Evolutionary conservation across 2,113 vertebrate species (phyloP).

Genomic region (Bostrychus sinensis): DNA sequence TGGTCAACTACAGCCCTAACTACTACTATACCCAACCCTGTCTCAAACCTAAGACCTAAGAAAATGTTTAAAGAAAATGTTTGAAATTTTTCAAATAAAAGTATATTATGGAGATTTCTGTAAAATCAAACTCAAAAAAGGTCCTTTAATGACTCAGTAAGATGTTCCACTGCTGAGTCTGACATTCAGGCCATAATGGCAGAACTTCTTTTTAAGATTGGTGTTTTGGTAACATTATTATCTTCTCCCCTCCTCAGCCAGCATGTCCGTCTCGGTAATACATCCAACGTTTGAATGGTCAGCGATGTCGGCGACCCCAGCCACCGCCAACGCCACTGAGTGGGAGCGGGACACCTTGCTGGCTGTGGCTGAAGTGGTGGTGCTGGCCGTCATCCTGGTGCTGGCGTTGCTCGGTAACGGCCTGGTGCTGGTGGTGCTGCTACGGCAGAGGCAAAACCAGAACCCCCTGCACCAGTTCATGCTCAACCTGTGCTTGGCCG

Average conservation of each 20-base stretch:
- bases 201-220: no score
- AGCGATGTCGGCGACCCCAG: constrained; percentile 14
- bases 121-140: no score
- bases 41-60: no score
- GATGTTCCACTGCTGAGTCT: no score
- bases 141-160: no score
- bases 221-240: neutral
- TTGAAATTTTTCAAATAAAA: no score
- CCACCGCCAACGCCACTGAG: constrained; percentile 17
- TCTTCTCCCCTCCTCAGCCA: constrained; percentile 11
- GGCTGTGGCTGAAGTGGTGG: constrained; percentile 80
- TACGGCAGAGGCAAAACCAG: constrained; percentile 72
- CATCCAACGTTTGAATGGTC: constrained; percentile 26
- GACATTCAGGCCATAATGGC: no score
- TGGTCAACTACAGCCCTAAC: no score
- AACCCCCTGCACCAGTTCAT: constrained; percentile 88
- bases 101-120: no score
- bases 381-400: constrained; percentile 80
- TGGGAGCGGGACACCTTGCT: constrained; percentile 78
- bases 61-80: no score
- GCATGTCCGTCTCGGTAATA: constrained; percentile 51
- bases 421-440: constrained; percentile 82
- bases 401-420: constrained; percentile 83
- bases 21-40: no score
- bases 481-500: constrained; percentile 86